Evolutionary conservation across 53 echinoderm and acorn worm genomes (phyloP), one percentile per base, ranked within the genome.

Genomic region (Zoroaster sp.): DNA sequence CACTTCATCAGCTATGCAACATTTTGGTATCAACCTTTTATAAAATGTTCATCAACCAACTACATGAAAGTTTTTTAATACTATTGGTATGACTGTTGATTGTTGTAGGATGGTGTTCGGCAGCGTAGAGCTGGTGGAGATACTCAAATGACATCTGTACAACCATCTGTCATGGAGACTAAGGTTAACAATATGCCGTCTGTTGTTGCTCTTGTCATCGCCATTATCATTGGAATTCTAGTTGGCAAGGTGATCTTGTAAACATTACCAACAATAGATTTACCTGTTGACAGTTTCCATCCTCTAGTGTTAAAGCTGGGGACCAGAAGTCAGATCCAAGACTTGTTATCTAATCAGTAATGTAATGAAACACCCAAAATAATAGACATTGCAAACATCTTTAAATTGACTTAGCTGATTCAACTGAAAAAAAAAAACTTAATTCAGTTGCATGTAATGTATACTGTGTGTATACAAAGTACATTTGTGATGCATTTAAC

Each of bases 141-240:
- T 10, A 49, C 78, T 35, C 77, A 86, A 44, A 76, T 87, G 87
- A 54, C 91, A n/a, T 71, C 86, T 21, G 70, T 86, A 2, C 86
- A 91, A 40, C 87, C 91, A 36, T 69, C 87, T 35, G 52, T 91
- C 53, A 91, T 69, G 77, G 91, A 91, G 77, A 91, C 91, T 25
- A 87, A 78, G 71, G 78, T 91, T 40, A 88, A 88, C 68, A 88
- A 80, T 36, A 74, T 88, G 80, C 88, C 88, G 15, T 80, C 92
- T 40, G 79, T 80, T 25, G 68, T 88, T 45, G 67, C 78, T 17
- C 79, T 81, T 33, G 81, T 92, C 81, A 32, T 92, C 8, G 92
- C 88, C 73, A 88, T 92, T 37, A 69, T 92, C 11, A 35, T 92
- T 52, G 92, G 92, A 73, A 73, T 92, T 13, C 54, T 88, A 38